Conservation (phyloP, 2,113 vertebrate species). For the Columba livia region DNA sequence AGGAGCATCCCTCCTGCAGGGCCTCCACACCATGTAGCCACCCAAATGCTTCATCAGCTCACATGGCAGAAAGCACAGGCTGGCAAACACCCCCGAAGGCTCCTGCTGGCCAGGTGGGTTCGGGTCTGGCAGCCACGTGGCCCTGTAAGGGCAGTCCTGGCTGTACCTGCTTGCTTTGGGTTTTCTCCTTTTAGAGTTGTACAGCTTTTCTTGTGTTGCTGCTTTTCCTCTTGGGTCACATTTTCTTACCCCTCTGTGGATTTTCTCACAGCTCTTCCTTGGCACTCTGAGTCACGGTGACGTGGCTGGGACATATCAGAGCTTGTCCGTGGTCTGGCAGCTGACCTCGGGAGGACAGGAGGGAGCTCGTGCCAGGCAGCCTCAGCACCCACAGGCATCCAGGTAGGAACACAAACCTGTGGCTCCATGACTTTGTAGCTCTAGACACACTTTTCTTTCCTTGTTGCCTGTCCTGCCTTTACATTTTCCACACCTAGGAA, state of each 20-base stretch:
- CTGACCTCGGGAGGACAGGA: rapidly evolving
- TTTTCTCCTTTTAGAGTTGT: neutral
- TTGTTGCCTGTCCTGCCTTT: neutral
- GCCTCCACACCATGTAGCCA: neutral
- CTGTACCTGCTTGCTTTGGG: neutral
- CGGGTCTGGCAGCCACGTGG: neutral
- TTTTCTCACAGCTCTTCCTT: neutral
- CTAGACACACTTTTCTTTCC: neutral
- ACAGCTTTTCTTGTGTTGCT: neutral
- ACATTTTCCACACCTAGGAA: neutral
- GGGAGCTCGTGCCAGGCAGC: neutral
- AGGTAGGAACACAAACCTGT: neutral
- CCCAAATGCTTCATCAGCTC: neutral
- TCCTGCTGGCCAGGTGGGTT: too few species aligned
- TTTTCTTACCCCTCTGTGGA: neutral
- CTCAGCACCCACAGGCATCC: neutral
- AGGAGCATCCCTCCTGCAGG: neutral
- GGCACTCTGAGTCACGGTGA: rapidly evolving
- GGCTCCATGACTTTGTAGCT: neutral
- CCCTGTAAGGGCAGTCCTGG: too few species aligned
- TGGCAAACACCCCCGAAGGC: neutral
- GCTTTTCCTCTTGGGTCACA: neutral
- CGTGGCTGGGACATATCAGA: rapidly evolving
- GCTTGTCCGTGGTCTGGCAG: rapidly evolving
- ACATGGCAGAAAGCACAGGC: neutral